A percentile compares a stretch with the other conserved stretches of the same genome.
phyloP scores from a whole-genome alignment of 2,888 invertebrate species.

The Oithona nana region DNA sequence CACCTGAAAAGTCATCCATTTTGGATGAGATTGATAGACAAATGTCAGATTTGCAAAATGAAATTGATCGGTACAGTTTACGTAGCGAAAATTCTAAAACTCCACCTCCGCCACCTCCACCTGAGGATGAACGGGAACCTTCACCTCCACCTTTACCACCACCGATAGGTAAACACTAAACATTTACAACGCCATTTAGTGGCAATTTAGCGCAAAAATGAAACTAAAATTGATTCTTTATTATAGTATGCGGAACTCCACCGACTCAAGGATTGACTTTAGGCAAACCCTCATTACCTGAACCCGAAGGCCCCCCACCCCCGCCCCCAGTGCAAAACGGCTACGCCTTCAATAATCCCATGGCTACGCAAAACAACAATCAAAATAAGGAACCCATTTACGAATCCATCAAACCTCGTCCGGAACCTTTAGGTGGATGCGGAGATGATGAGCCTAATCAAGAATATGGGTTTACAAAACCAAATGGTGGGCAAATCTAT shows the following conservation, averaged over 20 bases:
- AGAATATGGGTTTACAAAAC: slow-evolving; percentile 1
- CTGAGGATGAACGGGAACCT: slow-evolving; percentile 27
- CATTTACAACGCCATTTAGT: too few species aligned
- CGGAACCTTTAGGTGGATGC: slow-evolving; percentile 13
- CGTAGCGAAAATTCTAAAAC: slow-evolving; percentile 19
- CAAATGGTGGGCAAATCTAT: neutral
- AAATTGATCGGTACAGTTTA: slow-evolving; percentile 20
- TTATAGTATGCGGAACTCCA: slow-evolving; percentile 9
- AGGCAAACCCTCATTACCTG: slow-evolving; percentile 13
- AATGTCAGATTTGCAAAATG: slow-evolving; percentile 23
- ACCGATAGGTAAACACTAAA: too few species aligned
- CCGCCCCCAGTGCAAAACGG: slow-evolving; percentile 19
- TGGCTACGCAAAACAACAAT: slow-evolving; percentile 13
- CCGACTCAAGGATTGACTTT: slow-evolving; percentile 6
- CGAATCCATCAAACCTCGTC: slow-evolving; percentile 41
- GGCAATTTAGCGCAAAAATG: too few species aligned
- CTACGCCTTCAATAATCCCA: slow-evolving; percentile 4
- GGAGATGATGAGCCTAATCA: neutral
- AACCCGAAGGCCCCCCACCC: slow-evolving; percentile 18
- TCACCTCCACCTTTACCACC: slow-evolving; percentile 23
- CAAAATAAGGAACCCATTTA: slow-evolving; percentile 45
- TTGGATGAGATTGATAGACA: slow-evolving; percentile 22
- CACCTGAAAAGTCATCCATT: slow-evolving; percentile 1
- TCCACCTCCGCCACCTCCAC: slow-evolving; percentile 21
- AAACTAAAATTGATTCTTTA: too few species aligned